These are phyloP conservation scores for Sarcophaga bullata DNA, from an alignment of 1,140 invertebrate genomes.

Conservation along the genomic window DNA sequence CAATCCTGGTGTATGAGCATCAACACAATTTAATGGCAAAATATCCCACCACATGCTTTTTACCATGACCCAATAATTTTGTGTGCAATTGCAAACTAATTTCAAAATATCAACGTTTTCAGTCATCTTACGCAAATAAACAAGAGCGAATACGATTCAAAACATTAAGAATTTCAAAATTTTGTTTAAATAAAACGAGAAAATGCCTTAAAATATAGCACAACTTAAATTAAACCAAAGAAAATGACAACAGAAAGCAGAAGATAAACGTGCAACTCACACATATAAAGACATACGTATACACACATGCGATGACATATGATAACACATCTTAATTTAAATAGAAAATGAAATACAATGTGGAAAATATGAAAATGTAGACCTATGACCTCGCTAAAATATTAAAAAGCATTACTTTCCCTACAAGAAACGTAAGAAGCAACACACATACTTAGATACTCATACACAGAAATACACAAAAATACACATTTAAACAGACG, in stretches of 20 bases:
- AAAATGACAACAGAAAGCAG: neutral
- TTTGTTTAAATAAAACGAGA: neutral
- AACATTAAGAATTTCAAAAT: neutral
- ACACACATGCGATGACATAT: neutral
- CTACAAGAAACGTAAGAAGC: neutral
- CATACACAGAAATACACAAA: neutral
- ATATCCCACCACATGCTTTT: no score
- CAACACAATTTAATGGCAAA: no score
- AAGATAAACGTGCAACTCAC: neutral
- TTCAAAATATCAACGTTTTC: no score
- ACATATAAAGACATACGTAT: neutral
- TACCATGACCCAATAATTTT: no score
- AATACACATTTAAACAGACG: neutral
- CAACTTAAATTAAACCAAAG: neutral
- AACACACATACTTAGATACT: neutral
- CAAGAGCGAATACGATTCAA: neutral
- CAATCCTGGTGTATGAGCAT: no score
- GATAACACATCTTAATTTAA: conserved; percentile 12
- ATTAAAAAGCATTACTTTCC: conserved; percentile 8
- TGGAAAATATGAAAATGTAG: conserved; percentile 3
- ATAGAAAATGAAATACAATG: conserved; percentile 24
- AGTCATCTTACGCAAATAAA: neutral
- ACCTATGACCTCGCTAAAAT: conserved; percentile 12
- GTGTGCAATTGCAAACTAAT: no score
- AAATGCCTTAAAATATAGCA: neutral